phyloP scores from a whole-genome alignment of 2,888 invertebrate genomes.

The Dimorphilus gyrociliatus region DNA sequence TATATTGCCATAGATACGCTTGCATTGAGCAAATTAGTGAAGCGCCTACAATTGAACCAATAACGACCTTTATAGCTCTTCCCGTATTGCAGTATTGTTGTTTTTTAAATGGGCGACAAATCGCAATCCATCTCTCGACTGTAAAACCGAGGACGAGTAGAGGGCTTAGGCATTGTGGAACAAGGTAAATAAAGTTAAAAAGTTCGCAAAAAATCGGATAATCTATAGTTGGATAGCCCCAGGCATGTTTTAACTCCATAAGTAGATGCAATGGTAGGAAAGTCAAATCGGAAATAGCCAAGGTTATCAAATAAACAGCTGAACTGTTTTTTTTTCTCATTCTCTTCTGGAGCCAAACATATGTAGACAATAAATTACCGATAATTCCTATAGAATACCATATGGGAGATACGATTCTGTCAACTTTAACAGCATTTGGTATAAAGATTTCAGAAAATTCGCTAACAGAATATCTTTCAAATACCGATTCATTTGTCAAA shows the following conservation, averaged over 20 bases:
- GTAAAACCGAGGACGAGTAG: constrained; percentile 33
- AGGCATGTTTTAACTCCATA: constrained; percentile 27
- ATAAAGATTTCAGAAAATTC: constrained; percentile 12
- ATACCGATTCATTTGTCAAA: too few relatives aligned
- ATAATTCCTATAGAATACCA: constrained; percentile 30
- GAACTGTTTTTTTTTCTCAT: constrained; percentile 31
- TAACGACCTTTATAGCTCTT: constrained; percentile 21
- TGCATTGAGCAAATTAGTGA: constrained; percentile 20
- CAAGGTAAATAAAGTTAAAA: constrained; percentile 22
- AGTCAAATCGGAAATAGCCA: constrained; percentile 26
- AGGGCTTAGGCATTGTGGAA: constrained; percentile 30
- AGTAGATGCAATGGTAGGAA: constrained; percentile 25
- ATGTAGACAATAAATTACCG: constrained; percentile 28
- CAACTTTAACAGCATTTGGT: constrained; percentile 20
- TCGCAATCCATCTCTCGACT: constrained; percentile 32
- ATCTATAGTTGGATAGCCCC: constrained; percentile 21
- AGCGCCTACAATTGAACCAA: constrained; percentile 14
- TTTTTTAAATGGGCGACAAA: constrained; percentile 27
- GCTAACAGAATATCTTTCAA: constrained; percentile 2
- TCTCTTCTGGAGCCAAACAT: constrained; percentile 26
- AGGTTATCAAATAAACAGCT: constrained; percentile 30
- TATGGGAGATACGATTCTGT: constrained; percentile 26
- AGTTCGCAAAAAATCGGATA: constrained; percentile 23
- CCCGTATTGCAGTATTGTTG: constrained; percentile 26
- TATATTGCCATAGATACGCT: constrained; percentile 29